These are phyloP conservation scores for Calephelis nemesis DNA, from an alignment of 1,140 invertebrate genomes.

Conservation along the genomic window DNA sequence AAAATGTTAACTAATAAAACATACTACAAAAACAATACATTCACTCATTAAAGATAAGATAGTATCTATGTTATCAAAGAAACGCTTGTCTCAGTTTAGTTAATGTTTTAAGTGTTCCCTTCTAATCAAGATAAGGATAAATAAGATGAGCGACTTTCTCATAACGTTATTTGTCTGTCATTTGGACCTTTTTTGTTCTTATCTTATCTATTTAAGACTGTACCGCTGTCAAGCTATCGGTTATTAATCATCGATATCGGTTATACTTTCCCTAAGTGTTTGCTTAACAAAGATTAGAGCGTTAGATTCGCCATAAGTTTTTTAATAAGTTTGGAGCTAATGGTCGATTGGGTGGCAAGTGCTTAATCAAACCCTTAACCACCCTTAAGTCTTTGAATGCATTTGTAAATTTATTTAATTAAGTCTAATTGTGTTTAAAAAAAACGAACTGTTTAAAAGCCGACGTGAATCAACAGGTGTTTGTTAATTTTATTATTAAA, in stretches of 20 bases:
- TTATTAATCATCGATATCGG: conserved; percentile 13
- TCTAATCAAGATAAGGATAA: conserved; percentile 35
- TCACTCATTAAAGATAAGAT: conserved; percentile 27
- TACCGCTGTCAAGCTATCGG: conserved; percentile 5
- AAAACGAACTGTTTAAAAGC: too few relatives aligned
- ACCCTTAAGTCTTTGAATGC: too few relatives aligned
- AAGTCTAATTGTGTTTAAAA: too few relatives aligned
- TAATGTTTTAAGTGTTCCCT: conserved; percentile 36
- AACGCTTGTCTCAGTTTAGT: conserved; percentile 32
- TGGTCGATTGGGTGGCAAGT: too few relatives aligned
- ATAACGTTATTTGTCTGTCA: conserved; percentile 58
- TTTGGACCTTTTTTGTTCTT: conserved; percentile 31
- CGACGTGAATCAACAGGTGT: too few relatives aligned
- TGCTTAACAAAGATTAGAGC: background rate
- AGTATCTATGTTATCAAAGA: conserved; percentile 31
- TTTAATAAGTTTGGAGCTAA: too few relatives aligned
- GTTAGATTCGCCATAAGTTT: too few relatives aligned
- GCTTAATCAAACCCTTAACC: too few relatives aligned
- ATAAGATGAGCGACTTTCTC: conserved; percentile 31
- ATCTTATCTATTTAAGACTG: conserved; percentile 26
- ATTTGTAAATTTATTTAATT: too few relatives aligned
- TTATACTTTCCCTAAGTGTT: conserved; percentile 13
- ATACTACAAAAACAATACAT: conserved; percentile 4
- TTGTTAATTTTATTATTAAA: too few relatives aligned
- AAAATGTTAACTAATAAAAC: background rate